Evolutionary conservation across 2,888 invertebrate species (phyloP).

Genomic region (Strigamia crassipes): DNA sequence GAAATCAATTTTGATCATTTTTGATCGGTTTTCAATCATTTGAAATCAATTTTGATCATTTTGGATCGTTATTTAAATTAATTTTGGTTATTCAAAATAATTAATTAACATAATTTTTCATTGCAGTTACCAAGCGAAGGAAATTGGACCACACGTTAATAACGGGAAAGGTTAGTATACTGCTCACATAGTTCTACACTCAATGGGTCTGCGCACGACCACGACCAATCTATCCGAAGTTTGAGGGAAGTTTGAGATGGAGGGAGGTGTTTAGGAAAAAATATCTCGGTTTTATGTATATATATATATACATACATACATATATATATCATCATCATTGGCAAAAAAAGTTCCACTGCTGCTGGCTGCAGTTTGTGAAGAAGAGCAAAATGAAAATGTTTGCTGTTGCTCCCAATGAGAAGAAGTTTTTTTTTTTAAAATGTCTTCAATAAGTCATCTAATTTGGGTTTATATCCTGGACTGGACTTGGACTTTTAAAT

Average conservation of each 20-base stretch:
- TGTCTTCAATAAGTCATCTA: not conserved
- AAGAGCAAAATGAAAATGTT: not conserved
- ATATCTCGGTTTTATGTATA: not conserved
- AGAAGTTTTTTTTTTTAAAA: not conserved
- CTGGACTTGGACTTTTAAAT: slow-evolving; percentile 22
- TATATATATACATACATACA: not conserved
- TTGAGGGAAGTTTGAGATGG: slow-evolving; percentile 30
- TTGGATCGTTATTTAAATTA: too few species aligned
- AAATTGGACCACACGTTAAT: slow-evolving; percentile 68
- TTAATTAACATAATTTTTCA: not conserved
- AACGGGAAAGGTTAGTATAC: slow-evolving; percentile 50
- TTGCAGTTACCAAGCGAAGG: slow-evolving; percentile 78
- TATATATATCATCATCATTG: not conserved
- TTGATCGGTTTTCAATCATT: too few species aligned
- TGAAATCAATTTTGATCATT: too few species aligned
- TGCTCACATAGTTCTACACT: slow-evolving; percentile 44
- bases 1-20: too few species aligned
- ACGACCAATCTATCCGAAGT: not conserved
- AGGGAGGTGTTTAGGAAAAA: not conserved
- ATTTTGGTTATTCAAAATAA: too few species aligned
- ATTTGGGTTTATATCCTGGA: not conserved
- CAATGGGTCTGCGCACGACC: slow-evolving; percentile 17
- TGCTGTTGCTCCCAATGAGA: slow-evolving; percentile 5
- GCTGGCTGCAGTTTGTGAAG: slow-evolving; percentile 29
- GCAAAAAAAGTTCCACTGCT: slow-evolving; percentile 14